These are phyloP conservation scores for Cromileptes altivelis DNA, from an alignment of 2,113 vertebrate genomes.

Conservation along the genomic window DNA sequence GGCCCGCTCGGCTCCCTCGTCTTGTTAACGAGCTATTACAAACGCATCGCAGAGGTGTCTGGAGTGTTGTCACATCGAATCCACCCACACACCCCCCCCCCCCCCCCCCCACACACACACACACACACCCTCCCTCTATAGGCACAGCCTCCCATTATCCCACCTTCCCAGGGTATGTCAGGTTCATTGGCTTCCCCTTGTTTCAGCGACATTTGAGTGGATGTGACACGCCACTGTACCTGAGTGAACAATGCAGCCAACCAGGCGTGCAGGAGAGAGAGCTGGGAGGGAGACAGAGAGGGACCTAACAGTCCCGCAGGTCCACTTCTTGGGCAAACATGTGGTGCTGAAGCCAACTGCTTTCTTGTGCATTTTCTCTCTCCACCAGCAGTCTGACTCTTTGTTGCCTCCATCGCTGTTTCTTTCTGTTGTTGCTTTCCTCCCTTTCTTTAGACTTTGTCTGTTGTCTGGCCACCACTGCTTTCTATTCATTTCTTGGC, in stretches of 20 bases:
- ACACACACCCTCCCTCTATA: background rate
- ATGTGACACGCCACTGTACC: conserved; percentile 46
- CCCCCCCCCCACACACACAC: too few species aligned
- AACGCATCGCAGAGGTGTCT: conserved; percentile 24
- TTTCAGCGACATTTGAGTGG: conserved; percentile 49
- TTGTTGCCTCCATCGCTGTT: background rate
- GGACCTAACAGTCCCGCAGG: conserved; percentile 17
- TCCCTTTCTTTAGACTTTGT: conserved; percentile 27
- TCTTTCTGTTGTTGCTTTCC: conserved; percentile 15
- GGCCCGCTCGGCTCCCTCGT: conserved; percentile 17
- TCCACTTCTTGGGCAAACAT: conserved; percentile 25
- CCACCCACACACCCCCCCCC: background rate
- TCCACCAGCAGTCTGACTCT: background rate
- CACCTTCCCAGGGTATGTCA: conserved; percentile 12
- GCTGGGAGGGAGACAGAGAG: conserved; percentile 8
- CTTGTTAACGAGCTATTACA: conserved; percentile 66
- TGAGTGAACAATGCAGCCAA: conserved; percentile 58
- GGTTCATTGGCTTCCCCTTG: conserved; percentile 52
- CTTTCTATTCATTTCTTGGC: conserved; percentile 65
- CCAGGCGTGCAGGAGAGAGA: conserved; percentile 48
- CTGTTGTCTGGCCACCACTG: conserved; percentile 50
- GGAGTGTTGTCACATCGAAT: conserved; percentile 37
- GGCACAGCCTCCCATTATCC: conserved; percentile 34
- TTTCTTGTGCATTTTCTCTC: conserved; percentile 15
- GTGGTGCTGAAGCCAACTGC: background rate